These are phyloP conservation scores for Chaenogobius annularis DNA, from an alignment of 2,113 vertebrate species.

Conservation along the genomic window DNA sequence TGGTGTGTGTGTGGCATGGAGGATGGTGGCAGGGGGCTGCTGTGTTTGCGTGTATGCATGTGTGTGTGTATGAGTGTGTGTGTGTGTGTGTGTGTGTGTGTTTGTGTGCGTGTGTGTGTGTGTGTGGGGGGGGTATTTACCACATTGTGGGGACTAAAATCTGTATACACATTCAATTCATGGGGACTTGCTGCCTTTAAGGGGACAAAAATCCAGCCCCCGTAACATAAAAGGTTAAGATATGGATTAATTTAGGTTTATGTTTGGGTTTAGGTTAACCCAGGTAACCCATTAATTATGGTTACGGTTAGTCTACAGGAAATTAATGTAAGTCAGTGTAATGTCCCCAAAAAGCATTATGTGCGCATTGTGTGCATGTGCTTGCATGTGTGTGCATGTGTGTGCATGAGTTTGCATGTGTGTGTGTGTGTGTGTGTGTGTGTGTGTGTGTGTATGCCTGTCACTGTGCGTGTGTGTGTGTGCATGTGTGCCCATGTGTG, in stretches of 20 bases:
- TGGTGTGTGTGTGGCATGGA: conserved; percentile 85
- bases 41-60: conserved; percentile 42
- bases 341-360: not conserved
- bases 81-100: too few species aligned
- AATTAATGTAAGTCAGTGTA: not conserved
- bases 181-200: not conserved
- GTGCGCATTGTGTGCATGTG: conserved; percentile 14
- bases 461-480: too few species aligned
- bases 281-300: not conserved
- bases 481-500: not conserved
- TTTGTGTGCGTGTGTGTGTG: conserved; percentile 31
- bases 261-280: not conserved
- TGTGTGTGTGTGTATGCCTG: not conserved
- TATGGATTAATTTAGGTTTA: not conserved
- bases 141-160: not conserved
- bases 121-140: conserved; percentile 5
- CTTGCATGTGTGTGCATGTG: not conserved
- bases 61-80: not conserved
- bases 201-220: not conserved
- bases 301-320: not conserved
- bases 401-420: conserved; percentile 17
- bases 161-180: not conserved
- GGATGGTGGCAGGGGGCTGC: conserved; percentile 57
- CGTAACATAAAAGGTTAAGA: not conserved
- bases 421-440: conserved; percentile 28